Base-by-base conservation (phyloP, 2,888 invertebrate species). In the Chloromyia formosa region DNA sequence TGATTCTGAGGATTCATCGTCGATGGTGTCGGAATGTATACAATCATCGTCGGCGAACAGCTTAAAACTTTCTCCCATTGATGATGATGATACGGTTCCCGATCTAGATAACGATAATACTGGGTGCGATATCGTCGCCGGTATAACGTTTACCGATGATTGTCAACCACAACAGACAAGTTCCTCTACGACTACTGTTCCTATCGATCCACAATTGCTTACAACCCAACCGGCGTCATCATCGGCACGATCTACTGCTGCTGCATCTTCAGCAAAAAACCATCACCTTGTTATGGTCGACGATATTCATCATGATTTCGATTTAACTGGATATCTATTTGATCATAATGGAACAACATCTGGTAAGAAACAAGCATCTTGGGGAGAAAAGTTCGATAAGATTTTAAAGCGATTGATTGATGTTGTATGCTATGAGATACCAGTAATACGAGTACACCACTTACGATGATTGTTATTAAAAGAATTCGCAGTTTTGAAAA, bases 1-100 rank as follows among this genome's bases (percentile, higher is more conserved):
- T 12, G 74, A 74, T 66, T 64, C 64, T 0, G 74, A 74, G 40
- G 74, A 74, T 54, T 64, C 64, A 56, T 64, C 62, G n/a, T 56
- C 73, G 27, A 16, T 60, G 4, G 35, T 58, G 20, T 60, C 45
- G 7, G 72, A 72, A 14, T 42, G 60, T 49, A 23, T 61, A 56
- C 71, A 58, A 71, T 20, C 54, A 18, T 71, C 54, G 27, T 22
- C 45, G 23, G 27, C 27, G 27, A 35, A 35, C 35, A 53, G 53
- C 23, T 45, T 73, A 16, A 61, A 61, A 53, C 62, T 73, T 62
- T 73, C 73, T 40, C 69, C 54, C 12, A 27, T 54, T 14, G 69
- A 69, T 16, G 54, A 53, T 14, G 69, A 69, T 35, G 54, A 53
- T 35, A 9, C 27, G 12, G 9, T 68, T 49, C 23, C 7, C 23